These are phyloP conservation scores for Armadillidium nasatum DNA, from an alignment of 1,140 invertebrate genomes.

Conservation along the genomic window DNA sequence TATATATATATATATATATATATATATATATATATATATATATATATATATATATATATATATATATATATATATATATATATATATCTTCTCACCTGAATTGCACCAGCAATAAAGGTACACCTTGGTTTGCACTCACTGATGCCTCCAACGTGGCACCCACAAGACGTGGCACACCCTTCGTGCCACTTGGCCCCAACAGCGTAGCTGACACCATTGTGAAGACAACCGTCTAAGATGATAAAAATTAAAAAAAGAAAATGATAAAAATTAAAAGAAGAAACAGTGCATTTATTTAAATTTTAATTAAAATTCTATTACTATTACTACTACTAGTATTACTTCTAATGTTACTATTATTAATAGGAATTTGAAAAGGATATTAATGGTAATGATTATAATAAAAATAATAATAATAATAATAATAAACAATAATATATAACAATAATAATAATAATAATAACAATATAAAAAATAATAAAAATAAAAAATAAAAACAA, in stretches of 20 bases:
- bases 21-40: background rate
- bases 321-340: too few species aligned
- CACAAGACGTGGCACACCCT: constrained; percentile 49
- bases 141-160: constrained; percentile 45
- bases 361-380: too few species aligned
- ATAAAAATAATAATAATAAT: too few species aligned
- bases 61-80: background rate
- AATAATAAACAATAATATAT: too few species aligned
- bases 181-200: constrained; percentile 46
- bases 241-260: background rate
- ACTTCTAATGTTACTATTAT: too few species aligned
- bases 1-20: background rate
- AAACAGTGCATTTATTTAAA: too few species aligned
- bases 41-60: background rate
- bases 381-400: too few species aligned
- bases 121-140: constrained; percentile 43
- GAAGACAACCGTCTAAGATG: constrained; percentile 45
- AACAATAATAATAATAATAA: too few species aligned
- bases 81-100: constrained; percentile 23
- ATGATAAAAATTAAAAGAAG: too few species aligned
- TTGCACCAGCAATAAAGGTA: constrained; percentile 45
- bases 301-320: too few species aligned
- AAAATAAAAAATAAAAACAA: too few species aligned
- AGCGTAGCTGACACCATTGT: constrained; percentile 46
- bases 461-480: too few species aligned